Evolutionary conservation across 2,113 vertebrate genomes (phyloP).

Genomic region (Paramormyrops kingsleyae): DNA sequence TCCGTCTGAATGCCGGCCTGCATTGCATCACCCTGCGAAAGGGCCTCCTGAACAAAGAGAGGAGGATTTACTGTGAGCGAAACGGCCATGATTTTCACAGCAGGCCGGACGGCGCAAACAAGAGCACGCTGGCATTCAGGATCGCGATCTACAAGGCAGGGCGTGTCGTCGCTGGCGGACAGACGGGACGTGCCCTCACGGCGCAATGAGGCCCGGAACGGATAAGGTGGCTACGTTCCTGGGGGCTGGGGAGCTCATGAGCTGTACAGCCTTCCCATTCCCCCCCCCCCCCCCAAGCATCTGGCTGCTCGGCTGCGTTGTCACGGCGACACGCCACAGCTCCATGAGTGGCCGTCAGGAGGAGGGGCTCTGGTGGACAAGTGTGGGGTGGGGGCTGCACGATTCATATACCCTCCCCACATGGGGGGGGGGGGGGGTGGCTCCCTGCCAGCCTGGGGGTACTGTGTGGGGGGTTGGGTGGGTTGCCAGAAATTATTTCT

Average conservation of each 20-base stretch:
- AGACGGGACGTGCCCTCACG: neutral
- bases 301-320: constrained; percentile 53
- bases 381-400: neutral
- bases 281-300: neutral
- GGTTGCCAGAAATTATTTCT: neutral
- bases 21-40: neutral
- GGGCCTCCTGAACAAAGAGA: neutral
- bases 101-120: neutral
- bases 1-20: neutral
- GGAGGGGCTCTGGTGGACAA: constrained; percentile 40
- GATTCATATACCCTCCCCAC: constrained; percentile 18
- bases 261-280: neutral
- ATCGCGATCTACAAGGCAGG: neutral
- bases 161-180: neutral
- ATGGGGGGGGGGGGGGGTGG: neutral
- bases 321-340: constrained; percentile 85
- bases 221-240: neutral
- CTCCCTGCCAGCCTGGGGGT: neutral
- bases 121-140: neutral
- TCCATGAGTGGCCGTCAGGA: constrained; percentile 81
- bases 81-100: neutral
- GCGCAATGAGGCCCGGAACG: neutral
- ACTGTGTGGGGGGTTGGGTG: neutral
- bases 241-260: neutral
- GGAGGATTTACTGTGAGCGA: neutral